Conservation (phyloP, 2,113 vertebrate species). For the Sturnira hondurensis region DNA sequence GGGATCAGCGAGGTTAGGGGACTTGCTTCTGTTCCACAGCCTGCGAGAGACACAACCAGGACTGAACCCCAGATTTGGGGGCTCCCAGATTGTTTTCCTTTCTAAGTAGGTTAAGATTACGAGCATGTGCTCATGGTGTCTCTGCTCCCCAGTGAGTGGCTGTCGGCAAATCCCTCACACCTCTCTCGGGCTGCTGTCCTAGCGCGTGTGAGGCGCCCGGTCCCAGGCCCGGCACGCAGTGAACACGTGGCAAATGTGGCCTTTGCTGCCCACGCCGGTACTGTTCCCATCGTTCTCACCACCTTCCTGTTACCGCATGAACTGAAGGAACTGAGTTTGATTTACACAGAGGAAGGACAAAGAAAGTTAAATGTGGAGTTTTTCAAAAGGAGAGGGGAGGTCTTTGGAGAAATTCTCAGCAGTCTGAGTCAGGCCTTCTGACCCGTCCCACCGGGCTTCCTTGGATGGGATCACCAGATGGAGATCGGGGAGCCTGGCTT, state of each 20-base stretch:
- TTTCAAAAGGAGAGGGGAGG: neutral
- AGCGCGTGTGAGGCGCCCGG: fast-evolving
- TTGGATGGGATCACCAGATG: neutral
- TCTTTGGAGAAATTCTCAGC: neutral
- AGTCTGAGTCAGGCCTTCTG: too few species aligned
- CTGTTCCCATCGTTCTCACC: neutral
- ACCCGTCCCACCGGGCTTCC: neutral
- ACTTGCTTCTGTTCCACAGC: neutral
- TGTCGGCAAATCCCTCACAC: neutral
- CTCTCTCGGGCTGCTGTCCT: neutral
- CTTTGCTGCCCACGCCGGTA: fast-evolving
- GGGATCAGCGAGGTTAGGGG: neutral
- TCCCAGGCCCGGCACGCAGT: neutral
- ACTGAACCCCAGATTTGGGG: neutral
- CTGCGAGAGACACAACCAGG: neutral
- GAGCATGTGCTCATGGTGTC: neutral
- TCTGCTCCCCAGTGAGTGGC: neutral
- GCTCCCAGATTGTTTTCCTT: neutral
- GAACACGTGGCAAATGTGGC: neutral
- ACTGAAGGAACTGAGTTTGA: neutral
- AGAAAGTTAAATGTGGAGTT: neutral
- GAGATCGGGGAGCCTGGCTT: neutral
- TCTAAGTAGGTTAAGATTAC: neutral
- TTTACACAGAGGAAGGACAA: neutral
- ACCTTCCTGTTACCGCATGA: neutral